Conservation (phyloP, 1,140 invertebrate species). For the Bombus turneri region DNA sequence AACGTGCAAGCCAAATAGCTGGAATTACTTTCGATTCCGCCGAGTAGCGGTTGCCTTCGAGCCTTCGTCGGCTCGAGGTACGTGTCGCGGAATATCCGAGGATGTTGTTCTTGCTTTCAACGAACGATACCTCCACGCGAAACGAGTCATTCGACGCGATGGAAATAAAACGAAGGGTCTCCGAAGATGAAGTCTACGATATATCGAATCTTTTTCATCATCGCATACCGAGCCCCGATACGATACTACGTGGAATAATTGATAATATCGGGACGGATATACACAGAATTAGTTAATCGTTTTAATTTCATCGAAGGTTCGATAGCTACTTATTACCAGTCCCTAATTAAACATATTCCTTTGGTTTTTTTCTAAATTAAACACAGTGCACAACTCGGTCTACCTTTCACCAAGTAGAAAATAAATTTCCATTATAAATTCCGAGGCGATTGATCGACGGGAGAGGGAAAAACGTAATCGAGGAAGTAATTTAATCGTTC, state of each 20-base stretch:
- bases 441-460: neutral
- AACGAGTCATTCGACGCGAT: neutral
- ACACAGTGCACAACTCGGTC: neutral
- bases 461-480: neutral
- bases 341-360: neutral
- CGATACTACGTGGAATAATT: neutral
- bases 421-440: neutral
- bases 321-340: neutral
- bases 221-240: neutral
- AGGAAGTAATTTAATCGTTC: neutral
- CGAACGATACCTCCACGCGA: neutral
- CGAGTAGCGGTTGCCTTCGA: constrained; percentile 35
- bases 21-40: constrained; percentile 58
- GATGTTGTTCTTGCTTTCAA: neutral
- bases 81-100: constrained; percentile 13
- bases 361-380: neutral
- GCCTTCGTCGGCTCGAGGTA: constrained; percentile 23
- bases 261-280: neutral
- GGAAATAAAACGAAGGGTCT: neutral
- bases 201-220: neutral
- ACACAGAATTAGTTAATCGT: neutral
- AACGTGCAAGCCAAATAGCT: constrained; percentile 53
- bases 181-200: neutral
- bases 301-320: neutral
- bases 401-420: neutral